Evolutionary conservation across 2,113 vertebrate species (phyloP), one percentile per base, ranked within the genome.

Genomic region (Cryptotis parvus): DNA sequence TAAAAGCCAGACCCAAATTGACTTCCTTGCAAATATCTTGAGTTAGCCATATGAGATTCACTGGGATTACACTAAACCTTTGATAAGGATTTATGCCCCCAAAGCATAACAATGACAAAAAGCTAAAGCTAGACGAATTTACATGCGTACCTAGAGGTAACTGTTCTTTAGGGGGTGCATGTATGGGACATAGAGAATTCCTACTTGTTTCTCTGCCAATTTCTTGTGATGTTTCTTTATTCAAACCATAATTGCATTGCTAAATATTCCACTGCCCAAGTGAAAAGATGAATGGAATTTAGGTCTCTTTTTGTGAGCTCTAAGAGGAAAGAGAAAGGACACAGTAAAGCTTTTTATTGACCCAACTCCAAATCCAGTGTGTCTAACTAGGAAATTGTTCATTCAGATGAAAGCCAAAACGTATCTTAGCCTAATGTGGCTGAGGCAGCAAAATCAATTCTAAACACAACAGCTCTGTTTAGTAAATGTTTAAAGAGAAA

Each of bases 331-430:
- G 91, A 98, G 96, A 98, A 98, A 97, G 92, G 93, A 97, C 97
- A 98, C 96, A 97, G 97, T 98, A 98, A 98, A 98, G 96, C 97
- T 97, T 98, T n/a, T 98, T 98, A 98, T 98, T 98, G 98, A 98
- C 97, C 95, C 96, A 98, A 96, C 96, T 98, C 97, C 97, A 98
- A 98, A 98, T 97, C 96, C 97, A 97, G 96, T 98, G 97, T 98
- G 97, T 97, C 97, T 98, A 98, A 98, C 97, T 97, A 97, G 97
- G 97, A 98, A 98, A 98, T 98, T 98, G 98, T 97, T 98, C 97
- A 97, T 98, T 98, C 96, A 98, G 91, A 97, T 96, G 96, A 97
- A 98, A 98, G 98, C 96, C 97, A 98, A 97, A 98, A 98, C 97
- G 55, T 45, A 96, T 98, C 95, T 96, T 95, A 97, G 96, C 94